Percentiles rank a stretch among this genome's conserved stretches.
These are phyloP conservation scores for Erebia ligea DNA, from an alignment of 2,888 invertebrate species.

Conservation along the genomic window DNA sequence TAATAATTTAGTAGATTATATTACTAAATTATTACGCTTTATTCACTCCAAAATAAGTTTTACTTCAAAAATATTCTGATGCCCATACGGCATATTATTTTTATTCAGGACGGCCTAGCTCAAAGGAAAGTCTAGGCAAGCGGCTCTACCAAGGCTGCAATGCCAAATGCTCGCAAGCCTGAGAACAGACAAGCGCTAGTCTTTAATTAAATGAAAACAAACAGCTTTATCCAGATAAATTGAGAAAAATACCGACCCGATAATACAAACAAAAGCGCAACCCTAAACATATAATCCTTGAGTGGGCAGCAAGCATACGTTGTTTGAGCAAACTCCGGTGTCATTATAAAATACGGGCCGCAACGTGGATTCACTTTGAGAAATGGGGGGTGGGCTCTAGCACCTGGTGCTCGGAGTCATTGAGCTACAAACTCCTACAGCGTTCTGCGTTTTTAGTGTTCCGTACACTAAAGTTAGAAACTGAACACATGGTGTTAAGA, in stretches of 20 bases:
- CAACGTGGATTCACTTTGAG: constrained; percentile 78
- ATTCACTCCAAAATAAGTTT: too few species aligned
- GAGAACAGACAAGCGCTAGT: too few species aligned
- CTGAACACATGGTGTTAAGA: background rate
- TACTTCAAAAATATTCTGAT: too few species aligned
- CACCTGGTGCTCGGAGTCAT: constrained; percentile 66
- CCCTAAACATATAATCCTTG: constrained; percentile 72
- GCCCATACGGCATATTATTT: too few species aligned
- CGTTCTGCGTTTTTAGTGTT: constrained; percentile 30
- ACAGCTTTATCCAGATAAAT: background rate
- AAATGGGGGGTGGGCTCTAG: constrained; percentile 67
- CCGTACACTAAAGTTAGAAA: background rate
- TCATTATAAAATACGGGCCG: constrained; percentile 79
- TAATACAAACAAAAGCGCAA: constrained; percentile 52
- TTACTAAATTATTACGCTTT: too few species aligned
- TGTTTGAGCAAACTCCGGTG: constrained; percentile 72
- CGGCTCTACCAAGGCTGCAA: too few species aligned
- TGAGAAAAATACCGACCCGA: background rate
- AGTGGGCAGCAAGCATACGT: constrained; percentile 75
- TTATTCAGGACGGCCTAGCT: too few species aligned
- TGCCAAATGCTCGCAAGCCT: too few species aligned
- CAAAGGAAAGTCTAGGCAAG: too few species aligned
- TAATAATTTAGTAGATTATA: too few species aligned
- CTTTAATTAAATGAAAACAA: too few species aligned
- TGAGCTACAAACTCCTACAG: constrained; percentile 49